phyloP scores from a whole-genome alignment of 2,797 vertebrate genomes.

The Hemitrygon akajei region DNA sequence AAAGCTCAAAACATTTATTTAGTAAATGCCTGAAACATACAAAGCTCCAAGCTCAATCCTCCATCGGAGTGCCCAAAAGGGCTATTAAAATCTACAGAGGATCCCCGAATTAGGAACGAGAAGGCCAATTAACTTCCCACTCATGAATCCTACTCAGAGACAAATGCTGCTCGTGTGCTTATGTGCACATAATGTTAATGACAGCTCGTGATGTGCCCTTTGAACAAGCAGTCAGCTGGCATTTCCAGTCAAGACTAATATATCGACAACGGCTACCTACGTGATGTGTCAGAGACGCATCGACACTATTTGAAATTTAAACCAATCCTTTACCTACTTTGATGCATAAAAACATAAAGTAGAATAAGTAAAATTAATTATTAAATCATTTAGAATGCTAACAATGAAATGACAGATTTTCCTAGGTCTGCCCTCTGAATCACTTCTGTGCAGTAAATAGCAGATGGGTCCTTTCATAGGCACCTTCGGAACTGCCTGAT shows the following conservation, averaged over 20 bases:
- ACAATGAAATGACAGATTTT: not conserved
- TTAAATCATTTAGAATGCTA: not conserved
- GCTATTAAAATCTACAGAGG: not conserved
- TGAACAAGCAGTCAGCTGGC: not conserved
- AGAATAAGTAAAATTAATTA: not conserved
- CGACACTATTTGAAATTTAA: not conserved
- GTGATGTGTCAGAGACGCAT: not conserved
- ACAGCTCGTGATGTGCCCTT: not conserved
- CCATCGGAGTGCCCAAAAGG: not conserved
- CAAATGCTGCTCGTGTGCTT: not conserved
- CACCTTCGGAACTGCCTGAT: not conserved
- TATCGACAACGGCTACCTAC: not conserved
- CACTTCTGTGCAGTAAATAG: not conserved
- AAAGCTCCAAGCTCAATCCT: not conserved
- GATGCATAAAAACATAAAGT: not conserved
- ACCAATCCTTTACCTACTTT: not conserved
- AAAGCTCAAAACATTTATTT: not conserved
- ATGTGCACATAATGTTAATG: not conserved
- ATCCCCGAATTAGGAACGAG: not conserved
- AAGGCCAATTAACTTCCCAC: not conserved
- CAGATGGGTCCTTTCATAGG: not conserved
- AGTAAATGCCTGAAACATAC: not conserved
- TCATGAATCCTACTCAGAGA: not conserved
- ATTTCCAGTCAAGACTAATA: not conserved
- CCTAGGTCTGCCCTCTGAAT: not conserved